Evolutionary conservation across 2,113 vertebrate genomes (phyloP).

Genomic region (Charina bottae): DNA sequence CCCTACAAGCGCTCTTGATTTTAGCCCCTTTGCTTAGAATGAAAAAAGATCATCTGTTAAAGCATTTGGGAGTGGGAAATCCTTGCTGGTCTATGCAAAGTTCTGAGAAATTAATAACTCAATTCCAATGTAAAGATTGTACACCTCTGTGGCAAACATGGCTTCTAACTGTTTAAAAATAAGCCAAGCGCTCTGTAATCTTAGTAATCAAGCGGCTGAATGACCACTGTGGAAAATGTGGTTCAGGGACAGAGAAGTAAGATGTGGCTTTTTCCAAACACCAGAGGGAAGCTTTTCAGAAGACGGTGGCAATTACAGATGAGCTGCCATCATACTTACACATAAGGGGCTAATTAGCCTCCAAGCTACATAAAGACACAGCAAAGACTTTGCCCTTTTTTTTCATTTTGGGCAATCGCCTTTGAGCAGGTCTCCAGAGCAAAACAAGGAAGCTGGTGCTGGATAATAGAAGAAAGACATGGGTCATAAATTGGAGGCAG

Average conservation of each 20-base stretch:
- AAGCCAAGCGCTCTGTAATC: slow-evolving; percentile 33
- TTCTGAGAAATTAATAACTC: not conserved
- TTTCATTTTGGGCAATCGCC: slow-evolving; percentile 63
- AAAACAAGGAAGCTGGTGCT: slow-evolving; percentile 59
- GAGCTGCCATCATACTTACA: slow-evolving; percentile 57
- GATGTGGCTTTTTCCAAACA: slow-evolving; percentile 51
- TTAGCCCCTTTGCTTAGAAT: not conserved
- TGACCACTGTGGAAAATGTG: slow-evolving; percentile 27
- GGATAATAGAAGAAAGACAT: slow-evolving; percentile 67
- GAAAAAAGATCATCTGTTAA: not conserved
- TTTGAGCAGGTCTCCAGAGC: slow-evolving; percentile 60
- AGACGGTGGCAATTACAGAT: slow-evolving; percentile 41
- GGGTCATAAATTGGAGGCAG: slow-evolving; percentile 65
- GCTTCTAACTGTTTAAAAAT: slow-evolving; percentile 56
- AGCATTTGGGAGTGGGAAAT: too few species aligned
- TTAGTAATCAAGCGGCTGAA: slow-evolving; percentile 39
- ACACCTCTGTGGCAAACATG: not conserved
- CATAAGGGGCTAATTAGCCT: slow-evolving; percentile 52
- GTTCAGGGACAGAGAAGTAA: slow-evolving; percentile 21
- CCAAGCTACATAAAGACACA: slow-evolving; percentile 53
- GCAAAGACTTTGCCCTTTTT: slow-evolving; percentile 26
- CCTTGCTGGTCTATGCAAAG: not conserved
- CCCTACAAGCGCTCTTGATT: not conserved
- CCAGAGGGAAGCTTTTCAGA: slow-evolving; percentile 45
- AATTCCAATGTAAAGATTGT: not conserved